Evolutionary conservation across 2,113 vertebrate species (phyloP).

Genomic region (Myotis brandtii): DNA sequence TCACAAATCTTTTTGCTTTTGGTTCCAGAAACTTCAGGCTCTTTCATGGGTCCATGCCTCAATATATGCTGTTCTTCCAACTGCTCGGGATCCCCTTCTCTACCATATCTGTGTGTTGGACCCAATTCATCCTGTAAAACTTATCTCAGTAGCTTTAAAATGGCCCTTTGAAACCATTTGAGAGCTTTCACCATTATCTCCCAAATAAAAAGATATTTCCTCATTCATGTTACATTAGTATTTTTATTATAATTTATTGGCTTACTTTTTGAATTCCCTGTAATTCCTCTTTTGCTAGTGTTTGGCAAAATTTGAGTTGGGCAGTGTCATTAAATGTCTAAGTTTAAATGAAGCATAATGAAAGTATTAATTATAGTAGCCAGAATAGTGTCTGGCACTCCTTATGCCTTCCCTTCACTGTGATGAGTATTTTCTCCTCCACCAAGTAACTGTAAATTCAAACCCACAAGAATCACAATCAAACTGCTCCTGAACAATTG

Average conservation of each 20-base stretch:
- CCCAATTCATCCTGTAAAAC: background rate
- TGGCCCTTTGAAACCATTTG: background rate
- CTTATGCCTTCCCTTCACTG: background rate
- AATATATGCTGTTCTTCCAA: background rate
- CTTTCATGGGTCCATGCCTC: background rate
- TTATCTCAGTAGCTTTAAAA: background rate
- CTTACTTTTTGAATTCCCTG: background rate
- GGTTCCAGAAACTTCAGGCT: background rate
- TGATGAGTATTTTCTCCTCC: background rate
- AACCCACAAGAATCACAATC: background rate
- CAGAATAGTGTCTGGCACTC: background rate
- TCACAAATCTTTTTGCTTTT: background rate
- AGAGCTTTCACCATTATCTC: background rate
- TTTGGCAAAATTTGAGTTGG: background rate
- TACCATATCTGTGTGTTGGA: background rate
- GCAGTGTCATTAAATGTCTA: background rate
- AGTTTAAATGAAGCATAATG: slow-evolving; percentile 5
- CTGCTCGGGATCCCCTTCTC: background rate
- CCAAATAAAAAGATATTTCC: background rate
- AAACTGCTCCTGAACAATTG: background rate
- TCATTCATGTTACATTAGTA: background rate
- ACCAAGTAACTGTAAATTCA: background rate
- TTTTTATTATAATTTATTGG: slow-evolving; percentile 38
- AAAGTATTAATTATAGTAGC: background rate
- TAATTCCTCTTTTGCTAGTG: background rate